A percentile compares a stretch with the other conserved stretches of the same genome.
These are phyloP conservation scores for Oreochromis spilurus DNA, from an alignment of 2,113 vertebrate genomes.

Conservation along the genomic window DNA sequence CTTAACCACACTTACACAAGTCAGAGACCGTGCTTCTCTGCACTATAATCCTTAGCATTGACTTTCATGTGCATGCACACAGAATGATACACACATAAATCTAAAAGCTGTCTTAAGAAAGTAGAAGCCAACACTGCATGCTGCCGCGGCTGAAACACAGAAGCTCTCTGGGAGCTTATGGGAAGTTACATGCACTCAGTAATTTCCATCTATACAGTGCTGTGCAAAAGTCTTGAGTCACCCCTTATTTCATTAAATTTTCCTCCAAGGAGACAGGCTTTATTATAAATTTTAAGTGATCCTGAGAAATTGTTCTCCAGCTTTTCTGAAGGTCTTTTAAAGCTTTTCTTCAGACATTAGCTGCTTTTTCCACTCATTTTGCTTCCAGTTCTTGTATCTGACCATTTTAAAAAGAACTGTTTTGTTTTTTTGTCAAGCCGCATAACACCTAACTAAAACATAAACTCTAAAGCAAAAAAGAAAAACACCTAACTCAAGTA, in stretches of 20 bases:
- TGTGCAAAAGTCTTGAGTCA: not conserved
- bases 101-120: conserved; percentile 1
- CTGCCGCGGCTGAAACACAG: not conserved
- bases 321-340: not conserved
- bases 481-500: not conserved
- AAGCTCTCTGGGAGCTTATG: not conserved
- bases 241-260: not conserved
- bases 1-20: conserved; percentile 16
- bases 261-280: not conserved
- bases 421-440: not conserved
- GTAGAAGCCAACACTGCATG: not conserved
- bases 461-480: not conserved
- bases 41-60: conserved; percentile 16
- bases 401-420: not conserved
- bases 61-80: not conserved
- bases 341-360: not conserved
- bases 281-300: not conserved
- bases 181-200: not conserved
- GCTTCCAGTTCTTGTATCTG: not conserved
- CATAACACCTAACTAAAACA: not conserved
- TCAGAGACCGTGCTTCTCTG: conserved; percentile 5
- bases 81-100: conserved; percentile 14
- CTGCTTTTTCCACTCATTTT: not conserved
- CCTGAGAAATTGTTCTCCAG: not conserved
- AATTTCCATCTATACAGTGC: not conserved